These are phyloP conservation scores for Lamellibrachia satsuma DNA, from an alignment of 2,888 invertebrate genomes.

Conservation along the genomic window DNA sequence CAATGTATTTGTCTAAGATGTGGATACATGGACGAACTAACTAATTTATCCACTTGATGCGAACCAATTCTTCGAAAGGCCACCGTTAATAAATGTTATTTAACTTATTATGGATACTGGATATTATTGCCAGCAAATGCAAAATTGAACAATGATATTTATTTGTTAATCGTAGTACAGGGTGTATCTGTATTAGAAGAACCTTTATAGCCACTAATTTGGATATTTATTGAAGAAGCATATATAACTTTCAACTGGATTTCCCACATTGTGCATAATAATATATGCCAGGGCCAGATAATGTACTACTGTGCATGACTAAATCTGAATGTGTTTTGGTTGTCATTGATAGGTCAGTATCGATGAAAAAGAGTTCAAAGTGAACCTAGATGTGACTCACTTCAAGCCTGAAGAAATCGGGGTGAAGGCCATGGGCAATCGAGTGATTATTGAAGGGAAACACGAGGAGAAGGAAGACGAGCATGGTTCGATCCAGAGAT, in stretches of 20 bases:
- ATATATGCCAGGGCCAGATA: not conserved
- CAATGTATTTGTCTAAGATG: no score
- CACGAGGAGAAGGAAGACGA: slow-evolving; percentile 88
- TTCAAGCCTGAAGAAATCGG: slow-evolving; percentile 81
- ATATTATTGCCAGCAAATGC: not conserved
- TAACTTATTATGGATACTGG: not conserved
- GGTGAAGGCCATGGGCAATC: slow-evolving; percentile 77
- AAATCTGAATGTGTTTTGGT: not conserved
- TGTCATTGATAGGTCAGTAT: not conserved
- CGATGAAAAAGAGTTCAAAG: slow-evolving; percentile 68
- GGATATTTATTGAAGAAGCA: not conserved
- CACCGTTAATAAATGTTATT: no score
- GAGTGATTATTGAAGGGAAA: slow-evolving; percentile 78
- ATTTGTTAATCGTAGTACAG: no score
- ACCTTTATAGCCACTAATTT: no score
- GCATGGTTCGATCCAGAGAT: slow-evolving; percentile 80
- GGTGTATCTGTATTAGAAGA: no score
- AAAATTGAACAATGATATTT: no score
- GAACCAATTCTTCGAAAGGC: no score
- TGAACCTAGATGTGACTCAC: slow-evolving; percentile 53
- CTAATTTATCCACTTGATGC: no score
- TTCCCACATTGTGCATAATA: not conserved
- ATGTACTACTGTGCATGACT: not conserved
- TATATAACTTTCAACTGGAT: no score
- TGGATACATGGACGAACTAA: no score